A percentile compares a stretch with the other conserved stretches of the same genome.
phyloP scores from a whole-genome alignment of 2,113 vertebrate species.

The Amphiprion percula region DNA sequence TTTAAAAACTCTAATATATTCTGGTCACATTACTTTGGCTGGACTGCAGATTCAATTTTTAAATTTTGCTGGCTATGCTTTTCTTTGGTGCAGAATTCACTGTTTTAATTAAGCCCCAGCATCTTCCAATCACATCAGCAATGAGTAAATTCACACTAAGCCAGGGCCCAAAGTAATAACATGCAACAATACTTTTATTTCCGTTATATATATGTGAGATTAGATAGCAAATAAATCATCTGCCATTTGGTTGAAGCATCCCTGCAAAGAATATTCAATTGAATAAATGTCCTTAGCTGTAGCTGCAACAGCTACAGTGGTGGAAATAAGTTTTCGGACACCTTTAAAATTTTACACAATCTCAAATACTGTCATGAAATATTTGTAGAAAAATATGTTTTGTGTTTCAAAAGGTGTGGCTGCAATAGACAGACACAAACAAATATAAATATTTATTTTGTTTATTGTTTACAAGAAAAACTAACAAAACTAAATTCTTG shows the following conservation, averaged over 20 bases:
- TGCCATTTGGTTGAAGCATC: constrained; percentile 29
- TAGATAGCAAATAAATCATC: constrained; percentile 46
- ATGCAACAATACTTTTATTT: constrained; percentile 61
- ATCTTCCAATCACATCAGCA: constrained; percentile 26
- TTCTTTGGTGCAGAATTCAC: constrained; percentile 9
- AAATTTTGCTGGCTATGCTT: neutral
- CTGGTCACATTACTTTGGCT: neutral
- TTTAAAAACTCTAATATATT: constrained; percentile 19
- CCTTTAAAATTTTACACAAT: too few species aligned
- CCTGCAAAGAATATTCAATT: constrained; percentile 37
- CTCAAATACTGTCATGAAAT: too few species aligned
- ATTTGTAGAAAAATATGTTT: too few species aligned
- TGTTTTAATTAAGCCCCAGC: constrained; percentile 43
- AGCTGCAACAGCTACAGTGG: neutral
- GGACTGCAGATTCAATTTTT: constrained; percentile 23
- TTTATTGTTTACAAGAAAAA: too few species aligned
- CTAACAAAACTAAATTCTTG: too few species aligned
- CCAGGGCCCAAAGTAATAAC: constrained; percentile 22
- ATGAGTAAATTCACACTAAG: constrained; percentile 8
- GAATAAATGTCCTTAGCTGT: constrained; percentile 13
- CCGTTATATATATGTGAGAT: constrained; percentile 28
- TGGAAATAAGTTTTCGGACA: too few species aligned
- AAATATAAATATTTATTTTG: too few species aligned
- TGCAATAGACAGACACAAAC: too few species aligned
- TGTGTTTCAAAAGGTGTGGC: too few species aligned